Evolutionary conservation across 2,888 invertebrate species (phyloP), one percentile per base, ranked within the genome.

Genomic region (Cyclophora punctaria): DNA sequence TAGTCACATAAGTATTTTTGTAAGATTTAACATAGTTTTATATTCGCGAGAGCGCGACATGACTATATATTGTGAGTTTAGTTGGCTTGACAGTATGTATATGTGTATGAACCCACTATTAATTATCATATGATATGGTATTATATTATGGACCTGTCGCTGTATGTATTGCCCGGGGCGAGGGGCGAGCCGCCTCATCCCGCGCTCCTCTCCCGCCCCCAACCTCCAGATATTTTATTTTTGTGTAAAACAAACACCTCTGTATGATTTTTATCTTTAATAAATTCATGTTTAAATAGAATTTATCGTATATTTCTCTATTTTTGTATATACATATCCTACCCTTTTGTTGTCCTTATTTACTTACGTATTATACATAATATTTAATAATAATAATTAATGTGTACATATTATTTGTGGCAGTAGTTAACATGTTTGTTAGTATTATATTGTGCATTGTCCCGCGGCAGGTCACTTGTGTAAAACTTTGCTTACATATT

Each of bases 221-320:
- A 75, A 78, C 84, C 83, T 84, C 82, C 86, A 84, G 80, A 80
- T 86, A 83, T 85, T 84, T 83, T 83, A 86, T 87, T 88, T 20
- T 87, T 86, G 83, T 86, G 84, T 86, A 87, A 84, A 83, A 81
- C 78, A 78, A 80, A 75, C 20, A 20, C 74, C 80, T 83, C 80
- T 88, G 87, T 88, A 88, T 87, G 86, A 85, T 88, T 87, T 84
- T 80, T 76, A 83, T 80, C 83, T 84, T 85, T 83, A 88, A 88
- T 87, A 88, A 88, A 88, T 80, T 86, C 85, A 86, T 84, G 85
- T 85, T 88, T 86, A 83, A 84, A 87, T 88, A 88, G 82, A 80
- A 74, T 86, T 81, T 88, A 86, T 85, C 73, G 85, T 87, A 88
- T 88, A 87, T 87, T 86, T 84, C 83, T 82, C 83, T 83, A 81